These are phyloP conservation scores for Acanthosepion esculentum DNA, from an alignment of 2,888 invertebrate genomes.

Conservation along the genomic window DNA sequence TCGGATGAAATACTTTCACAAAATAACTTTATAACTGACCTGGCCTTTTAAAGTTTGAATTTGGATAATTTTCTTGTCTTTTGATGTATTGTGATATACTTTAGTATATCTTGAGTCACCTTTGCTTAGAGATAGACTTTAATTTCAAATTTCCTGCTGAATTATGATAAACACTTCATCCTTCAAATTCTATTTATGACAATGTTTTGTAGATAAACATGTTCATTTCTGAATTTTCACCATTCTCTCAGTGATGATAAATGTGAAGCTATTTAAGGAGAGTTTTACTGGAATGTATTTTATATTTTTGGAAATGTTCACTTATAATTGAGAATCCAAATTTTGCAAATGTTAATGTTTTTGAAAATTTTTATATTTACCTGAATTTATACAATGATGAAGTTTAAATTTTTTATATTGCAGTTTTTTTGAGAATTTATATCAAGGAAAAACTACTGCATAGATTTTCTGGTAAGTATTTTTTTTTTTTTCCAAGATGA, in stretches of 20 bases:
- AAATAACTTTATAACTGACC: neutral
- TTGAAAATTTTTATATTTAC: neutral
- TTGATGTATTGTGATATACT: too few species aligned
- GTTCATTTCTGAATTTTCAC: neutral
- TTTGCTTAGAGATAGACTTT: too few species aligned
- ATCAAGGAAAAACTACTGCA: neutral
- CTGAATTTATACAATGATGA: too few species aligned
- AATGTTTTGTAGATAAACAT: neutral
- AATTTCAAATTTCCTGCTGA: neutral
- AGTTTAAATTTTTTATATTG: neutral
- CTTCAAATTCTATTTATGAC: neutral
- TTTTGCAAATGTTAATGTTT: neutral
- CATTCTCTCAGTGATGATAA: too few species aligned
- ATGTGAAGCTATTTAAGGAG: too few species aligned
- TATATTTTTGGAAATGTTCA: too few species aligned
- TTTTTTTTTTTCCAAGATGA: neutral
- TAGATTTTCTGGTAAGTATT: neutral
- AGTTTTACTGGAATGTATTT: too few species aligned
- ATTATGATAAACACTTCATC: neutral
- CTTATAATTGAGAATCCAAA: too few species aligned
- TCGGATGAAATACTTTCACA: neutral
- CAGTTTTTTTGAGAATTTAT: conserved; percentile 33
- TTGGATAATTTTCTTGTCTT: too few species aligned
- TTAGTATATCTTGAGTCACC: too few species aligned
- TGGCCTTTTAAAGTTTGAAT: neutral